phyloP scores from a whole-genome alignment of 2,797 vertebrate genomes.

The Epinephelus awoara region DNA sequence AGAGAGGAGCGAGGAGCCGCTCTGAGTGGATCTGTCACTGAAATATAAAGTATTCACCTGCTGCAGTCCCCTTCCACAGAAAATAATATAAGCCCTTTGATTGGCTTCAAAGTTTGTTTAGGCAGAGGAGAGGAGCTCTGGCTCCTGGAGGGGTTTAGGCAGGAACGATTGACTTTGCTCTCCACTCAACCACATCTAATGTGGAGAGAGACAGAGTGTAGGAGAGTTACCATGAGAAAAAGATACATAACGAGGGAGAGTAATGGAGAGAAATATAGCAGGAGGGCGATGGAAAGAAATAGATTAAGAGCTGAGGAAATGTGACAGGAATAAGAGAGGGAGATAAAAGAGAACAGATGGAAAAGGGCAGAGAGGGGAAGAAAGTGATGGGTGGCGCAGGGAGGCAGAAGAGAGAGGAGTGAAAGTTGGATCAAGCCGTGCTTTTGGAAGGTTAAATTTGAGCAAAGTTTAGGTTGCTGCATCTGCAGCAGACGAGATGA shows the following conservation, averaged over 20 bases:
- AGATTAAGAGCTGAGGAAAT: slow-evolving; percentile 59
- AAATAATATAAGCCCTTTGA: slow-evolving; percentile 75
- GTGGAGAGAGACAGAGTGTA: slow-evolving; percentile 59
- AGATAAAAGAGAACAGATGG: slow-evolving; percentile 75
- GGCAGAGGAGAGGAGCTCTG: slow-evolving; percentile 65
- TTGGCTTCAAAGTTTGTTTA: slow-evolving; percentile 82
- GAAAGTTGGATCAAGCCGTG: slow-evolving; percentile 64
- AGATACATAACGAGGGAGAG: slow-evolving; percentile 54
- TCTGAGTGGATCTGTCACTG: slow-evolving; percentile 58
- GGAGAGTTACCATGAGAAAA: slow-evolving; percentile 55
- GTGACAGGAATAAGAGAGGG: slow-evolving; percentile 66
- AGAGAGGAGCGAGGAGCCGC: slow-evolving; percentile 29
- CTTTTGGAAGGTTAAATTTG: slow-evolving; percentile 74
- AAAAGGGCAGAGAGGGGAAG: slow-evolving; percentile 60
- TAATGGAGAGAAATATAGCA: slow-evolving; percentile 58
- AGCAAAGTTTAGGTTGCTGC: slow-evolving; percentile 67
- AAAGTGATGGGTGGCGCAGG: slow-evolving; percentile 53
- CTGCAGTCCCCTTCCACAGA: slow-evolving; percentile 56
- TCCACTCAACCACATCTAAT: slow-evolving; percentile 75
- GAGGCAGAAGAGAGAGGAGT: slow-evolving; percentile 46
- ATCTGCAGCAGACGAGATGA: slow-evolving; percentile 69
- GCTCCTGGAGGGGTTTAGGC: slow-evolving; percentile 68
- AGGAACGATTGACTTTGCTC: slow-evolving; percentile 73
- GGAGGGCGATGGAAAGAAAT: slow-evolving; percentile 51
- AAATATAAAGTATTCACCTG: slow-evolving; percentile 75